phyloP scores from a whole-genome alignment of 2,888 invertebrate genomes.

The Penaeus monodon region DNA sequence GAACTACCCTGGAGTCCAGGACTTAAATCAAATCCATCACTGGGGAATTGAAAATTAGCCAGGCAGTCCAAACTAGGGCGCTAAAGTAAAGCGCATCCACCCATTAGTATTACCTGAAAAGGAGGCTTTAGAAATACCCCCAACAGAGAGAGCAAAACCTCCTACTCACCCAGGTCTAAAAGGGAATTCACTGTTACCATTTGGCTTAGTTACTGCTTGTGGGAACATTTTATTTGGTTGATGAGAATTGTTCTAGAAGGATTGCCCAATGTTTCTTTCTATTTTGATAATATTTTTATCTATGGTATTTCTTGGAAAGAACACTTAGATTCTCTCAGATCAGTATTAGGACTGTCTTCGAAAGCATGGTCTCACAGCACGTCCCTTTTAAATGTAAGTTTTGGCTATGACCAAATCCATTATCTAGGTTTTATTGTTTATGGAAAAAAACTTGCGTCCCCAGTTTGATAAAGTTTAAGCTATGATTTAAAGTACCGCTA shows the following conservation, averaged over 20 bases:
- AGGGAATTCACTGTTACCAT: constrained; percentile 28
- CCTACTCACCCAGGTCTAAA: constrained; percentile 21
- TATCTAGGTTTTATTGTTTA: neutral
- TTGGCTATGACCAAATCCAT: too few species aligned
- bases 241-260: too few species aligned
- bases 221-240: neutral
- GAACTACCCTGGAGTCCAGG: neutral
- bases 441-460: too few species aligned
- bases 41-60: too few species aligned
- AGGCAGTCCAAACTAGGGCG: neutral
- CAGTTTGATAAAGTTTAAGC: constrained; percentile 12
- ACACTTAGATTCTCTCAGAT: too few species aligned
- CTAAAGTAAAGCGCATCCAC: neutral
- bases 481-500: neutral
- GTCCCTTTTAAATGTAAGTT: too few species aligned
- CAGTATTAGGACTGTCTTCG: too few species aligned
- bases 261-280: too few species aligned
- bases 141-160: constrained; percentile 3
- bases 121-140: neutral
- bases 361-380: too few species aligned
- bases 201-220: neutral
- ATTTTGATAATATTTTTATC: too few species aligned
- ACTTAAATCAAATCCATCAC: neutral
- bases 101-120: neutral
- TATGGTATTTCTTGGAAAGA: too few species aligned